Base-by-base conservation (phyloP, 2,113 vertebrate genomes). In the Aphyosemion australe region DNA sequence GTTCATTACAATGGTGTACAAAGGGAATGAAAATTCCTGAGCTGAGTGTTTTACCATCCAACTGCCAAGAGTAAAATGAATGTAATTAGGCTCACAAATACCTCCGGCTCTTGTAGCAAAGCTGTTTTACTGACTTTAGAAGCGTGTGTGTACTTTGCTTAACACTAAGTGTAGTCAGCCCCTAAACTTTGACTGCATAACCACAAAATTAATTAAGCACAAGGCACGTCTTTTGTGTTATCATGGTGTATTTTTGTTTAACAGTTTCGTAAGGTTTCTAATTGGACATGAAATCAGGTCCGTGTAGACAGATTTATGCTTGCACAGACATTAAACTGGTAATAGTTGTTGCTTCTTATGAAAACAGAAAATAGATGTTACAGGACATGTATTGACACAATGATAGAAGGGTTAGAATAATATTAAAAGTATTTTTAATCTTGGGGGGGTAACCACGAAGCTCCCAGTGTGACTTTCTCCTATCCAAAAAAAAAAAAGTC, bases 31-130 rank as follows among this genome's bases (percentile, higher is more conserved):
- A 87, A 88, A 89, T 92, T 88, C 86, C 85, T 67, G 18, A 82
- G 65, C 74, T 86, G 83, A 89, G 87, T 86, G 78, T 88, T 90
- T 81, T 85, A 85, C 76, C 84, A 71, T 83, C 49, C 80, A 89
- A 90, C 88, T 71, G 80, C 87, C 85, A 83, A 70, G 74, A 83
- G 80, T 79, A 47, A 88, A 89, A 89, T 83, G 43, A 87, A 84
- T 78, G 81, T 84, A 84, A 89, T 91, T 89, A 89, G 87, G 68
- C 69, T 75, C 84, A 79, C 86, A 86, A 86, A 87, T 86, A 89
- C 83, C 82, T 83, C 74, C 34, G 46, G 78, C 76, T 81, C 83
- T 85, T 74, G 61, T 69, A 80, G 78, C 65, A 88, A 88, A 83
- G 83, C 65, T 67, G 59, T 89, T 80, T 89, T 82, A 80, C 66